A percentile compares a stretch with the other conserved stretches of the same genome.
Conservation (phyloP, 2,113 vertebrate genomes). For the Acrocephalus arundinaceus region DNA sequence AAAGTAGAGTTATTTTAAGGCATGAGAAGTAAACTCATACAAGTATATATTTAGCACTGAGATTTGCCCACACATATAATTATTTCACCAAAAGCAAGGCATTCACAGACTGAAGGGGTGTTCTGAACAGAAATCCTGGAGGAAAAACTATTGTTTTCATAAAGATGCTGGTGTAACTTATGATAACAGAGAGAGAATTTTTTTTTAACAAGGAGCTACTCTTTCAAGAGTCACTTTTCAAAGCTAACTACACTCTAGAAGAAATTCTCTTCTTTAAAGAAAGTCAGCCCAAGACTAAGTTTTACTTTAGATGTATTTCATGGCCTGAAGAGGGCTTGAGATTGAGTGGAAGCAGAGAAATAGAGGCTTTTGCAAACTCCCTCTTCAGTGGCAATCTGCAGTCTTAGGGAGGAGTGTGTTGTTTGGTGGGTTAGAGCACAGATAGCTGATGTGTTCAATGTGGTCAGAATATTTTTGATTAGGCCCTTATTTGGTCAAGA, state of each 20-base stretch:
- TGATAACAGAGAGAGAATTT: not conserved
- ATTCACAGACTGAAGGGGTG: not conserved
- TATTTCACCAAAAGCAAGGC: not conserved
- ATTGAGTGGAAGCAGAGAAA: not conserved
- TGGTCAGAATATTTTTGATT: not conserved
- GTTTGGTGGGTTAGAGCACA: not conserved
- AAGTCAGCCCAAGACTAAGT: not conserved
- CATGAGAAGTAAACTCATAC: not conserved
- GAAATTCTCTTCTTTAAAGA: not conserved
- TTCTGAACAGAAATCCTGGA: not conserved
- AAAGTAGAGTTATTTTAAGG: not conserved
- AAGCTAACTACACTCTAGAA: not conserved
- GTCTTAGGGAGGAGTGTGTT: not conserved
- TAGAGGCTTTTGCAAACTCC: not conserved
- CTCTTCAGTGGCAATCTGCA: not conserved
- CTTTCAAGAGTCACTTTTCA: not conserved
- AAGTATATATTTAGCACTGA: not conserved
- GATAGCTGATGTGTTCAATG: not conserved
- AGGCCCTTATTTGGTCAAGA: not conserved
- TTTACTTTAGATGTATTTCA: not conserved
- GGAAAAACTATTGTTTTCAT: not conserved
- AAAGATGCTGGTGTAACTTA: not conserved
- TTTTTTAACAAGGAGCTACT: not conserved
- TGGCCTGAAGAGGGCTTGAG: not conserved
- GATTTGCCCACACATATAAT: not conserved